Percentiles rank a stretch among this genome's conserved stretches.
Evolutionary conservation across 2,888 invertebrate species (phyloP).

Genomic region (Agrotis ipsilon): DNA sequence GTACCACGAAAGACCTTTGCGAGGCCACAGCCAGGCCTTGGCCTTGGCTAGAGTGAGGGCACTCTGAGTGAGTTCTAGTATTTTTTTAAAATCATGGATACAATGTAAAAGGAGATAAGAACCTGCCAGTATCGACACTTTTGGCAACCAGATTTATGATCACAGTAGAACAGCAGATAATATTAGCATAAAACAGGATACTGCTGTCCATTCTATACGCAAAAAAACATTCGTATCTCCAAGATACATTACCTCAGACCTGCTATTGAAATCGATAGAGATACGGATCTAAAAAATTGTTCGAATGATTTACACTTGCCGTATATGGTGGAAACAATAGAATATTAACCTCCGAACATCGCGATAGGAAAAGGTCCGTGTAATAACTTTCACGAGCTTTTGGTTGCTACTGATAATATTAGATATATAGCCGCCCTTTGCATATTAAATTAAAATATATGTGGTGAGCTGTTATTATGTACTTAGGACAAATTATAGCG

Average conservation of each 20-base stretch:
- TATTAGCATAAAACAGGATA: slow-evolving; percentile 4
- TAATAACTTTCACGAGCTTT: slow-evolving; percentile 66
- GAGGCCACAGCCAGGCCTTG: no score
- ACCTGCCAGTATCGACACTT: background rate
- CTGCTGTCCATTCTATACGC: background rate
- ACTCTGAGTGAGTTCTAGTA: no score
- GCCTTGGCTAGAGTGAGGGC: no score
- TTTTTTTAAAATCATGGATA: background rate
- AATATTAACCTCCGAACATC: slow-evolving; percentile 67
- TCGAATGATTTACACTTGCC: slow-evolving; percentile 58
- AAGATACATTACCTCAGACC: slow-evolving; percentile 31
- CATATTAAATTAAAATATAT: slow-evolving; percentile 46
- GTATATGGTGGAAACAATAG: slow-evolving; percentile 72
- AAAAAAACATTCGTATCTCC: background rate
- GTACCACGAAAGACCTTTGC: background rate
- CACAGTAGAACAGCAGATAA: background rate
- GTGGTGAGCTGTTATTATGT: slow-evolving; percentile 18
- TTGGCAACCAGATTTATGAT: background rate
- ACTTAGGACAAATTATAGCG: slow-evolving; percentile 12
- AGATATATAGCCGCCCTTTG: slow-evolving; percentile 59
- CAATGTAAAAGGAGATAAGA: background rate
- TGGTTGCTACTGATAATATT: slow-evolving; percentile 63
- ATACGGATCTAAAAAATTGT: slow-evolving; percentile 57
- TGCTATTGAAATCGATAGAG: slow-evolving; percentile 53
- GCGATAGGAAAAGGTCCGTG: slow-evolving; percentile 71